These are phyloP conservation scores for Pherbina coryleti DNA, from an alignment of 2,888 invertebrate genomes.

Conservation along the genomic window DNA sequence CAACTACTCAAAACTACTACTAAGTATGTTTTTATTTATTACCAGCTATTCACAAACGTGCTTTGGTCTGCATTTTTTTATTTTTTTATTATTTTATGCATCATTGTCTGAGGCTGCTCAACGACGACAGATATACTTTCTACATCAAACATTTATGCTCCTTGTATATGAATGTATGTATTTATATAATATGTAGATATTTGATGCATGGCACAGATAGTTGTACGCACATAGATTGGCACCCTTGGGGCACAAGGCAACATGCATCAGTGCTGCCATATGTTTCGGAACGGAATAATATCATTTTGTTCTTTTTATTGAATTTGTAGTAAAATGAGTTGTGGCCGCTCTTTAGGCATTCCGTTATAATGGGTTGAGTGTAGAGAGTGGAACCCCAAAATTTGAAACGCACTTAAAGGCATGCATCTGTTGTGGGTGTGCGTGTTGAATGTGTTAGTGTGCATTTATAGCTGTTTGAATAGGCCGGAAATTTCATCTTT, in stretches of 20 bases:
- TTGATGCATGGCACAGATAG: not conserved
- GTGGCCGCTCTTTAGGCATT: not conserved
- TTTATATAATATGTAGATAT: not conserved
- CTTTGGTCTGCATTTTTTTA: no score
- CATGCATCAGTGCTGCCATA: constrained; percentile 23
- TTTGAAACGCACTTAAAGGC: not conserved
- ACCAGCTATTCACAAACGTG: no score
- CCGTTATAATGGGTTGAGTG: not conserved
- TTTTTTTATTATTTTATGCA: no score
- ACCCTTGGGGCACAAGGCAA: not conserved
- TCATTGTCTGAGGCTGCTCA: no score
- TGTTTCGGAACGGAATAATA: constrained; percentile 18
- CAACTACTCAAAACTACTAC: not conserved
- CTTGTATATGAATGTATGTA: no score
- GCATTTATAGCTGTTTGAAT: constrained; percentile 42
- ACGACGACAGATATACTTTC: no score
- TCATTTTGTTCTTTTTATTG: not conserved
- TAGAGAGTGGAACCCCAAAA: not conserved
- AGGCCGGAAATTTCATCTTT: constrained; percentile 49
- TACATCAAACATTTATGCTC: no score
- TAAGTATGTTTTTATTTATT: not conserved
- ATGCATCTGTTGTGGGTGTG: not conserved
- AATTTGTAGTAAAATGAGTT: constrained; percentile 3
- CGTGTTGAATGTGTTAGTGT: not conserved
- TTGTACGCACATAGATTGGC: not conserved